Conservation (phyloP, 2,797 vertebrate genomes). For the Pseudotriccus pelzelni region DNA sequence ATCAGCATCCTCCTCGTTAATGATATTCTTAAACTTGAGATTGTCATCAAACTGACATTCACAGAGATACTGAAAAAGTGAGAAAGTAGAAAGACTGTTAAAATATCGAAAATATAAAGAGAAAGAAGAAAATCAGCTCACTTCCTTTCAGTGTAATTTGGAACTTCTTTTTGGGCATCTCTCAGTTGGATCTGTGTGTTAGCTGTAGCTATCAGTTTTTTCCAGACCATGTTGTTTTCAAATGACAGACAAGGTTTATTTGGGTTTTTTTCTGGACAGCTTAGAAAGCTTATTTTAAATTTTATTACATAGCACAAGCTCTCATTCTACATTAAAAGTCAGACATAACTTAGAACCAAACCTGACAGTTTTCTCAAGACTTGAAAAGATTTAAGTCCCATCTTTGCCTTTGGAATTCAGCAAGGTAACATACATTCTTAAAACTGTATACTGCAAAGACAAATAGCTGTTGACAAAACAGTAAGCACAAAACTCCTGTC, state of each 20-base stretch:
- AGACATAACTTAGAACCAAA: neutral
- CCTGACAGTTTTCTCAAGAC: neutral
- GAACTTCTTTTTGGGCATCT: neutral
- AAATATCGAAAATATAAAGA: neutral
- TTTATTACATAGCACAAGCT: neutral
- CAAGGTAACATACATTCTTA: neutral
- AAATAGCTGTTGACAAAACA: neutral
- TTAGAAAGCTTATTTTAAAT: neutral
- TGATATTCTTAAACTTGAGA: conserved; percentile 93
- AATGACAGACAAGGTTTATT: neutral
- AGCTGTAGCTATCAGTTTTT: neutral
- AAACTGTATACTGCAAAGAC: neutral
- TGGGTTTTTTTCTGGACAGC: neutral
- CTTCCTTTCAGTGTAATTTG: neutral
- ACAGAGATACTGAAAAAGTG: conserved; percentile 88
- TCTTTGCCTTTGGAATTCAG: neutral
- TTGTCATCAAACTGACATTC: conserved; percentile 99
- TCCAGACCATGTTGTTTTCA: neutral
- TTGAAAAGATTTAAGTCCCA: neutral
- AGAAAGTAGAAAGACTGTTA: neutral
- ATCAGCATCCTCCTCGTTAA: conserved; percentile 95
- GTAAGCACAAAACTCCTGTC: neutral
- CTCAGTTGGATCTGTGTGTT: neutral
- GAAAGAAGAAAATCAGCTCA: neutral
- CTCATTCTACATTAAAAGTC: neutral